phyloP scores from a whole-genome alignment of 2,888 invertebrate genomes.

The Seira ritae region DNA sequence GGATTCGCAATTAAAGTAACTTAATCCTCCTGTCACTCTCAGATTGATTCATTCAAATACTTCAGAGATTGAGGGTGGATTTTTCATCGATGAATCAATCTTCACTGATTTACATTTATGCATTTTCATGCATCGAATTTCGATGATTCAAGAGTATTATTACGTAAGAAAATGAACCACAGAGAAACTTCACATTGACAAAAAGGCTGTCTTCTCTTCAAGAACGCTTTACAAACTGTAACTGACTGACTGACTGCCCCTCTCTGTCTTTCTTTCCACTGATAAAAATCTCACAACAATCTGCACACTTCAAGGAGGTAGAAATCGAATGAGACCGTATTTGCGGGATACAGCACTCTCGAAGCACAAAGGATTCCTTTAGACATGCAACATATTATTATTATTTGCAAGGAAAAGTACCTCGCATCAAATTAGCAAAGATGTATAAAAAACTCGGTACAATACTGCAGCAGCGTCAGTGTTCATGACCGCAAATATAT shows the following conservation, averaged over 20 bases:
- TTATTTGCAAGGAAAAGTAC: conserved; percentile 14
- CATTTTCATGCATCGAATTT: background rate
- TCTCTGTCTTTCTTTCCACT: too few species aligned
- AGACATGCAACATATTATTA: conserved; percentile 16
- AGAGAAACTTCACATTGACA: background rate
- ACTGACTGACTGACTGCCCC: background rate
- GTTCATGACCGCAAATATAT: conserved; percentile 18
- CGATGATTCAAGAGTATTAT: background rate
- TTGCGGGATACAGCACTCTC: background rate
- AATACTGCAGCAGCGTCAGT: background rate
- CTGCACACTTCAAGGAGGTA: conserved; percentile 14
- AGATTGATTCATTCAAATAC: background rate
- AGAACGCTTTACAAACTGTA: conserved; percentile 7
- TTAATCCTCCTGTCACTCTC: conserved; percentile 16
- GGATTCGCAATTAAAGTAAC: conserved; percentile 22
- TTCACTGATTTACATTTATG: background rate
- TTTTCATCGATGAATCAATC: background rate
- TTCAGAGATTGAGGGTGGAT: background rate
- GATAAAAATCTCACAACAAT: conserved; percentile 15
- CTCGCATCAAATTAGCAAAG: conserved; percentile 15
- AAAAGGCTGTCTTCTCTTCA: background rate
- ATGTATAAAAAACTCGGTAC: background rate
- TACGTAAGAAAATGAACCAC: background rate
- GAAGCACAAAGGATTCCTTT: background rate
- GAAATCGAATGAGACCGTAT: background rate